Evolutionary conservation across 2,888 invertebrate genomes (phyloP).

Genomic region (Noctua comes): DNA sequence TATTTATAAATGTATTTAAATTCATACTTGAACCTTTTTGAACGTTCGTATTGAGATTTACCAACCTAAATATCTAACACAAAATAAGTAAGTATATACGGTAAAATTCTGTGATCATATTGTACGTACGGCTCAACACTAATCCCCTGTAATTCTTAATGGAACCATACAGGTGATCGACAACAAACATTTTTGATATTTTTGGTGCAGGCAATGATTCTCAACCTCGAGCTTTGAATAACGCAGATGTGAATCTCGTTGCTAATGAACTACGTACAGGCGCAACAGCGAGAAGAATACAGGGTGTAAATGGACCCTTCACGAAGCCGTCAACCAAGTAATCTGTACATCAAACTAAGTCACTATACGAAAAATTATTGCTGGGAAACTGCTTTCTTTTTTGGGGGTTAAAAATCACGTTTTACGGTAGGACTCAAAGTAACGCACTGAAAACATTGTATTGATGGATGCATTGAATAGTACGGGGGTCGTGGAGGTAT

Average conservation of each 20-base stretch:
- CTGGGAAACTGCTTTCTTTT: no score
- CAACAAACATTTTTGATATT: slow-evolving; percentile 81
- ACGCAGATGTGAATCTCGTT: slow-evolving; percentile 23
- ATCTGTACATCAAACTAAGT: no score
- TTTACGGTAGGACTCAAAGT: no score
- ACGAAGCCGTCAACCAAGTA: no score
- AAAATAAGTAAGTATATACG: slow-evolving; percentile 57
- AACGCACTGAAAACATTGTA: no score
- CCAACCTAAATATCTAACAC: not conserved
- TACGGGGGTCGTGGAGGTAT: no score
- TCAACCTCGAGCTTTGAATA: slow-evolving; percentile 62
- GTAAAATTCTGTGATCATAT: slow-evolving; percentile 63
- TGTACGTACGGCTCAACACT: slow-evolving; percentile 69
- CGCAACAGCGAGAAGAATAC: not conserved
- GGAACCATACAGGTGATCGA: slow-evolving; percentile 86
- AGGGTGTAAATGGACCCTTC: no score
- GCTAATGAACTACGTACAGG: slow-evolving; percentile 27
- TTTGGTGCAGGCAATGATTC: slow-evolving; percentile 63
- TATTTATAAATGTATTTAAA: not conserved
- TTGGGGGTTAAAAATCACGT: no score
- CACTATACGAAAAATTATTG: no score
- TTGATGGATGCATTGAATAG: no score
- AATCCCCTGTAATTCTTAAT: slow-evolving; percentile 87
- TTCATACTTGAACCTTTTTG: not conserved
- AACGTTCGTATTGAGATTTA: not conserved